These are phyloP conservation scores for Cuniculus paca DNA, from an alignment of 2,797 vertebrate genomes.

Conservation along the genomic window DNA sequence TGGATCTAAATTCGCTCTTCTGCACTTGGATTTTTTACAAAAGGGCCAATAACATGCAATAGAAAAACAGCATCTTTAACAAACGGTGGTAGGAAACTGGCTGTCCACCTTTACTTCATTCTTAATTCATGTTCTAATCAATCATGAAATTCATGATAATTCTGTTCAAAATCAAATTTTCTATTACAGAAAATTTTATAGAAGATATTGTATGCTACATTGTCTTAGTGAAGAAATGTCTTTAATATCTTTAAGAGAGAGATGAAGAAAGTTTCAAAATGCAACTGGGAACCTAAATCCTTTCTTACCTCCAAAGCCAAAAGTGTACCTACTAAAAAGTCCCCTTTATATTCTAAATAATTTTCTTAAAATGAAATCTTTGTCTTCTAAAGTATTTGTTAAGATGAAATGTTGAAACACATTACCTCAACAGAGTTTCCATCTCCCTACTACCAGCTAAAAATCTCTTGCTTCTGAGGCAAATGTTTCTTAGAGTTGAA, in stretches of 20 bases:
- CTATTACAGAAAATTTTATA: slow-evolving; percentile 73
- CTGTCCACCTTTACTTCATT: slow-evolving; percentile 39
- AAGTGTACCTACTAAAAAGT: neutral
- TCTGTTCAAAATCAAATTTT: slow-evolving; percentile 75
- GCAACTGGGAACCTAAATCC: neutral
- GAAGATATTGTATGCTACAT: slow-evolving; percentile 76
- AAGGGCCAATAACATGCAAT: neutral
- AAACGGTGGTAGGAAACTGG: neutral
- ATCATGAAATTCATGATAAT: slow-evolving; percentile 79
- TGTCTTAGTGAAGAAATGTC: slow-evolving; percentile 86
- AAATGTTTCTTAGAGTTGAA: neutral
- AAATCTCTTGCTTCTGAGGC: neutral
- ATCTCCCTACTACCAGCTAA: neutral
- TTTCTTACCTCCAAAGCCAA: neutral
- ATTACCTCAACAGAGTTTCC: neutral
- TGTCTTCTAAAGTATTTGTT: neutral
- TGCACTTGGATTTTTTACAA: neutral
- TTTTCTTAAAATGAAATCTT: slow-evolving; percentile 45
- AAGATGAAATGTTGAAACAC: neutral
- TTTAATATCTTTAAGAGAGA: slow-evolving; percentile 83
- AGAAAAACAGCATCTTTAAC: neutral
- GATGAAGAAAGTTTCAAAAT: slow-evolving; percentile 24
- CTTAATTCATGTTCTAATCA: slow-evolving; percentile 69
- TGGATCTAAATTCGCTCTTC: neutral
- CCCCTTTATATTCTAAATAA: neutral